These are phyloP conservation scores for Kryptolebias marmoratus DNA, from an alignment of 2,113 vertebrate species.

Conservation along the genomic window DNA sequence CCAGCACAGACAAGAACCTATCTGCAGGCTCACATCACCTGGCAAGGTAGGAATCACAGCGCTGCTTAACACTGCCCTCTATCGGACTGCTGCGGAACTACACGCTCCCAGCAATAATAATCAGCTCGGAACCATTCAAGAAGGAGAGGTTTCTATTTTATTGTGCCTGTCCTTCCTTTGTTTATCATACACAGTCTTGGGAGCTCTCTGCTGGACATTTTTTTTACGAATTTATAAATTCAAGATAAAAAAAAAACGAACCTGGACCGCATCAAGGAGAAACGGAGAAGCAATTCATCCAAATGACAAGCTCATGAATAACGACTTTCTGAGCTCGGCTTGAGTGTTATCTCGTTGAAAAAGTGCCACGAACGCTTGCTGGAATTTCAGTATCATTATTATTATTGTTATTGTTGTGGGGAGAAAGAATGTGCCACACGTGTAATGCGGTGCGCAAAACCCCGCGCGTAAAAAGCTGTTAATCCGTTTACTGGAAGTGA, in stretches of 20 bases:
- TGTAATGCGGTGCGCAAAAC: slow-evolving; percentile 11
- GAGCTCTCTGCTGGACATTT: not conserved
- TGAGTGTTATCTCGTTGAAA: slow-evolving; percentile 17
- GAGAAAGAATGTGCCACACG: not conserved
- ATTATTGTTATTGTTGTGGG: not conserved
- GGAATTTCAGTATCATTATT: not conserved
- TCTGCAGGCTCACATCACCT: slow-evolving; percentile 43
- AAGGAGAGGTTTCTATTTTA: not conserved
- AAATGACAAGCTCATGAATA: slow-evolving; percentile 41
- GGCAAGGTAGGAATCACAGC: slow-evolving; percentile 37
- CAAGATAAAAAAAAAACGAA: slow-evolving; percentile 4
- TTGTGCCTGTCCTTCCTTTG: not conserved
- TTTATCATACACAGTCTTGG: not conserved
- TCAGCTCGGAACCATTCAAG: slow-evolving; percentile 7
- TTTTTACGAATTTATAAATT: not conserved
- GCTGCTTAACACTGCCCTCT: slow-evolving; percentile 81
- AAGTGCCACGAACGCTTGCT: not conserved
- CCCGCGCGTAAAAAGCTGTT: slow-evolving; percentile 46
- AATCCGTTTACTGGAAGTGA: slow-evolving; percentile 24
- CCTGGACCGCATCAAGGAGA: slow-evolving; percentile 2
- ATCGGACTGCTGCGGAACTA: slow-evolving; percentile 30
- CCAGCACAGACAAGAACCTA: not conserved
- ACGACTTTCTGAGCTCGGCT: slow-evolving; percentile 21
- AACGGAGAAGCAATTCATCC: slow-evolving; percentile 28
- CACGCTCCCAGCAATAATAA: slow-evolving; percentile 9